Conservation (phyloP, 2,797 vertebrate species). For the Hydrolagus colliei region DNA sequence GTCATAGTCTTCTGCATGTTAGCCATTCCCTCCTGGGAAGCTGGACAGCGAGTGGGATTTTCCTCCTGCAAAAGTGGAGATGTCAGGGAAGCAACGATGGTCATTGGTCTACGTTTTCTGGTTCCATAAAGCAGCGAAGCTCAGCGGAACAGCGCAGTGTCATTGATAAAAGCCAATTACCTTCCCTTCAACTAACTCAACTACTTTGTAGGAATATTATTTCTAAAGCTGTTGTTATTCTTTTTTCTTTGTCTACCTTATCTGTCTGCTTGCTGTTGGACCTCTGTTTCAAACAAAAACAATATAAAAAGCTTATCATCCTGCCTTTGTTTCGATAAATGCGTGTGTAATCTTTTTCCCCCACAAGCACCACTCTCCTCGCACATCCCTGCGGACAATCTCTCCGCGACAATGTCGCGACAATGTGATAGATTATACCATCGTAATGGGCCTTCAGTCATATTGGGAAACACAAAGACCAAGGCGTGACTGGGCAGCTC, state of each 20-base stretch:
- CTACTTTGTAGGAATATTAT: no score
- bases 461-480: background rate
- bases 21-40: conserved; percentile 18
- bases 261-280: no score
- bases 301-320: no score
- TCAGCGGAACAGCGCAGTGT: background rate
- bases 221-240: background rate
- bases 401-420: background rate
- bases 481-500: background rate
- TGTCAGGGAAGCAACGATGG: background rate
- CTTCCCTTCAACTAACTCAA: no score
- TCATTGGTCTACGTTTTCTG: background rate
- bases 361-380: background rate
- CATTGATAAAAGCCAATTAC: background rate
- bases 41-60: background rate
- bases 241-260: background rate
- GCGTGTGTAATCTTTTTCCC: background rate
- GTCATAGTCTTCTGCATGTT: background rate
- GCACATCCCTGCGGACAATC: background rate
- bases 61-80: background rate
- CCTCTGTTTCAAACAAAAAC: no score
- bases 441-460: background rate
- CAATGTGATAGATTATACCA: background rate
- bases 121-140: background rate
- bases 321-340: background rate